Percentiles rank a stretch among this genome's conserved stretches.
These are phyloP conservation scores for Ophthalmotilapia sp. DNA, from an alignment of 2,113 vertebrate species.

Conservation along the genomic window DNA sequence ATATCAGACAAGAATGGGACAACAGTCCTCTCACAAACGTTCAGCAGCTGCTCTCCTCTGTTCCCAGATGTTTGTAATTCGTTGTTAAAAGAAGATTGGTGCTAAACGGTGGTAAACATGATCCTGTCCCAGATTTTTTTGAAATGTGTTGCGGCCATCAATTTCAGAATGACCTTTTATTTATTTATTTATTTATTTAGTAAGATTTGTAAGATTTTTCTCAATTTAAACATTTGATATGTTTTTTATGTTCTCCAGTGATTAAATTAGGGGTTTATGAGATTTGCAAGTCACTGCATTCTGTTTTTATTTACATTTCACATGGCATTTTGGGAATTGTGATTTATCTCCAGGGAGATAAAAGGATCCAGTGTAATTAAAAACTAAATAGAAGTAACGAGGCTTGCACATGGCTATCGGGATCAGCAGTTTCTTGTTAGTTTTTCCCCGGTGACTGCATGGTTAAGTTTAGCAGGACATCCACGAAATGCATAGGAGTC, in stretches of 20 bases:
- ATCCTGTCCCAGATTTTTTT: not conserved
- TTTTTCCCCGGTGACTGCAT: conserved; percentile 15
- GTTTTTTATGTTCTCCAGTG: not conserved
- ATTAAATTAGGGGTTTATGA: not conserved
- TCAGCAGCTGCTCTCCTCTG: not conserved
- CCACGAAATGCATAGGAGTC: conserved; percentile 4
- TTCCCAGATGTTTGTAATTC: not conserved
- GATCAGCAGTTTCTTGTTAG: not conserved
- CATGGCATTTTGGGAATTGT: not conserved
- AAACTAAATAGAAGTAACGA: not conserved
- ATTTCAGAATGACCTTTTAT: not conserved
- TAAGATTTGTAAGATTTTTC: not conserved
- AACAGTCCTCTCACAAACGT: not conserved
- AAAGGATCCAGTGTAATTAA: not conserved
- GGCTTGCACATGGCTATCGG: not conserved
- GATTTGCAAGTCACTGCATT: not conserved
- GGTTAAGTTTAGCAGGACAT: conserved; percentile 53
- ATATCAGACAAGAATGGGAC: not conserved
- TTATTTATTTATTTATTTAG: not conserved
- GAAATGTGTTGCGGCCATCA: not conserved
- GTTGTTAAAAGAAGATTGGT: not conserved
- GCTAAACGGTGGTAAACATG: not conserved
- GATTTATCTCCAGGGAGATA: not conserved
- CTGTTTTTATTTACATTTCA: not conserved
- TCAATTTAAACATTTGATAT: not conserved